Base-by-base conservation (phyloP, 2,113 vertebrate genomes). In the Diglossa brunneiventris region DNA sequence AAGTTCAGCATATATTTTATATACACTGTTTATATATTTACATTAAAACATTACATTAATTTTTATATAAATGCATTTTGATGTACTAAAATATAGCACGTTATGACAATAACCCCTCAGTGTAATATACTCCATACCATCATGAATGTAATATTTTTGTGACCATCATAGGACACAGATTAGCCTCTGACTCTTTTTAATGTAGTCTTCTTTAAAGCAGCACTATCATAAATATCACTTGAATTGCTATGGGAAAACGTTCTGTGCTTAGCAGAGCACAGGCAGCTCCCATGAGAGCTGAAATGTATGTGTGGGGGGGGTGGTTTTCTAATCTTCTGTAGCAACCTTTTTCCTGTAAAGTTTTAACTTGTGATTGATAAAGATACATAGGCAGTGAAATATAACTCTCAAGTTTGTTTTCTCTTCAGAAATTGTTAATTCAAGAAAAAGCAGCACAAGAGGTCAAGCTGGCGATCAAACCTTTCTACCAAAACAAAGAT, bases 401-500 rank as follows among this genome's bases (percentile, higher is more conserved):
- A 15, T 56, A 87, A 95, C 1, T 0, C 31, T 92, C 6, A 27
- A 3, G 47, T 96, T 90, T 92, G 93, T 47, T 90, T 97, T 73
- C 94, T 68, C 70, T 93, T 39, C 74, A 99, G 99, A 99, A 99
- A 97, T 90, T 99, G 66, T 98, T 99, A 96, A 99, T 99, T 95
- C 99, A 99, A 92, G 99, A 99, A 90, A 98, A 97, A 97, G 99
- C 99, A 13, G 96, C 99, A n/a, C 98, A 98, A 62, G 99, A 99
- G 92, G 99, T 99, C 86, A 99, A 99, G 95, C 97, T 98, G 3
- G 99, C 99, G 27, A 99, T 99, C 90, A 99, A 99, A 95, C 99
- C 99, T 75, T 99, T 98, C 97, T 99, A 99, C 97, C 99, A 99
- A 98, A 99, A 99, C 96, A 99, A 99, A 97, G 99, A 99, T 87